Evolutionary conservation across 2,113 vertebrate species (phyloP), one percentile per base, ranked within the genome.

Genomic region (Catharus bicknelli): DNA sequence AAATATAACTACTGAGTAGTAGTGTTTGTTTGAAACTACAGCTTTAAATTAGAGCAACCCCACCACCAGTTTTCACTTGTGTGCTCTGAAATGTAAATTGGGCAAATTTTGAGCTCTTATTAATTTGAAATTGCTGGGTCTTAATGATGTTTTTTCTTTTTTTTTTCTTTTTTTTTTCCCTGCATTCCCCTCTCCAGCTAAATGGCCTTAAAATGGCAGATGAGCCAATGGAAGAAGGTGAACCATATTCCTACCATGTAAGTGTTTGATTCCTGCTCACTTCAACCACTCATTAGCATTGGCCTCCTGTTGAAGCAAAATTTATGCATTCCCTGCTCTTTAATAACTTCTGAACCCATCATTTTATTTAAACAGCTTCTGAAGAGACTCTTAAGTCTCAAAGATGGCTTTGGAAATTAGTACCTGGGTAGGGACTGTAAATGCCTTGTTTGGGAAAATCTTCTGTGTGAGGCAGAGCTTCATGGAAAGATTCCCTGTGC

Each of bases 191-290:
- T 85, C 80, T 94, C 68, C 96, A 99, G 99, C 96, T 99, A 96
- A 99, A 99, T 98, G 98, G 98, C 97, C 98, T 98, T 98, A 98
- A 99, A 98, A 98, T 99, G 97, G 98, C 98, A 97, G 99, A 99
- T 89, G 99, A 99, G 96, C 99, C 99, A 58, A 99, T 99, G 99
- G 99, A 99, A 95, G 98, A 99, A 95, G 99, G 97, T 95, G 98
- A 99, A 96, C 97, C 98, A 73, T 98, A 98, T 97, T 98, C 98
- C 78, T 98, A 98, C 96, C 98, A 98, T 45, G 99, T 99, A 97
- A 99, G 99, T 99, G 38, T 63, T 62, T 48, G 40, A 38, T 72
- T 26, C 54, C 45, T 57, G 10, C 26, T 85, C 7, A 6, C 17
- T 73, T 76, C 29, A 66, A 75, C 50, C 5, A 1, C 32, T 85